Evolutionary conservation across 2,888 invertebrate genomes (phyloP).

Genomic region (Tubulanus polymorphus): DNA sequence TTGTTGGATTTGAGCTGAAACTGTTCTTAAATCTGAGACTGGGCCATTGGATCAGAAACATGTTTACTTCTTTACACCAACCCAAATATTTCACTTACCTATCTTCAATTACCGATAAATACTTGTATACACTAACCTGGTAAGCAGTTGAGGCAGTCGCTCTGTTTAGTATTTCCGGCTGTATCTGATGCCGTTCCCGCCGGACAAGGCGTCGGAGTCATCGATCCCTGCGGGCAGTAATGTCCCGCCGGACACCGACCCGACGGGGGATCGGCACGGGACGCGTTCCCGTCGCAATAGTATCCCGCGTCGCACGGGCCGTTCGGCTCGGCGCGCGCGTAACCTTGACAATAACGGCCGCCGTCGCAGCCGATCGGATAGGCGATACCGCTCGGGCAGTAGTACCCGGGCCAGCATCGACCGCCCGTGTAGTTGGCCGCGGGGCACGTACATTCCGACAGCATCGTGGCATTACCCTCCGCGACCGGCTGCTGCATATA

Average conservation of each 20-base stretch:
- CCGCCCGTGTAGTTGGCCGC: constrained; percentile 44
- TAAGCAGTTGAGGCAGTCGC: constrained; percentile 37
- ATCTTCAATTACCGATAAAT: no score
- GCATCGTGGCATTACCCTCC: constrained; percentile 29
- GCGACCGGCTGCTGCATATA: constrained; percentile 32
- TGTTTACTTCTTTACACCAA: no score
- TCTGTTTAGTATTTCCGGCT: constrained; percentile 31
- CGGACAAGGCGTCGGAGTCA: constrained; percentile 40
- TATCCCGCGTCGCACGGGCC: constrained; percentile 41
- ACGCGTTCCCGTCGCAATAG: constrained; percentile 39
- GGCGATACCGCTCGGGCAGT: constrained; percentile 37
- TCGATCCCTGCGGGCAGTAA: constrained; percentile 38
- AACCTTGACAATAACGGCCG: constrained; percentile 39
- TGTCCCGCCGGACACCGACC: constrained; percentile 35
- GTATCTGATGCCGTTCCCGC: constrained; percentile 40
- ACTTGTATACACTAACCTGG: no score
- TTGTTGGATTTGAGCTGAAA: no score
- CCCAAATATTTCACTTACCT: no score
- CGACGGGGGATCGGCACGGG: constrained; percentile 30
- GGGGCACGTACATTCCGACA: constrained; percentile 40
- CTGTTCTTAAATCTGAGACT: no score
- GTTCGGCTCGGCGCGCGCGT: constrained; percentile 32
- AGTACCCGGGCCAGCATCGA: constrained; percentile 46
- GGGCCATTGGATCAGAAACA: no score
- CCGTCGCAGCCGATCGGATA: constrained; percentile 41